These are phyloP conservation scores for Protodeltote pygarga DNA, from an alignment of 2,888 invertebrate species.

Conservation along the genomic window DNA sequence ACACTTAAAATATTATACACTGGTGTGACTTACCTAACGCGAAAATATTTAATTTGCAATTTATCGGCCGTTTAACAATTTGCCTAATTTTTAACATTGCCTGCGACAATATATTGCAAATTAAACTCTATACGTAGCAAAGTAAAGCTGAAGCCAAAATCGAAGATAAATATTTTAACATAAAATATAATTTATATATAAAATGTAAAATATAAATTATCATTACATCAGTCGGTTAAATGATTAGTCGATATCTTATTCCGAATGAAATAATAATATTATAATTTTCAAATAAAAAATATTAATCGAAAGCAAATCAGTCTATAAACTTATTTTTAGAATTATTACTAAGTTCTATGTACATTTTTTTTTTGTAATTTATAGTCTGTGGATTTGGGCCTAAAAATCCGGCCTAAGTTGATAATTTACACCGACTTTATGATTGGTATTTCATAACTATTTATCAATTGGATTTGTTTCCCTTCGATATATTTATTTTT, in stretches of 20 bases:
- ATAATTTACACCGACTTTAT: neutral
- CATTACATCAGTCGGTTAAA: conserved; percentile 75
- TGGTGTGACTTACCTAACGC: conserved; percentile 53
- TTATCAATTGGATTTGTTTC: too few species aligned
- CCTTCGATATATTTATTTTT: too few species aligned
- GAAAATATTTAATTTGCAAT: conserved; percentile 53
- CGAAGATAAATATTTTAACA: conserved; percentile 54
- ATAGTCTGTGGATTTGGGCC: conserved; percentile 51
- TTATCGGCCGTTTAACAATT: conserved; percentile 50
- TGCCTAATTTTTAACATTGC: conserved; percentile 53
- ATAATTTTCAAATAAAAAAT: conserved; percentile 50
- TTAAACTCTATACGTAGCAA: conserved; percentile 58
- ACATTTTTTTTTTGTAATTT: conserved; percentile 61
- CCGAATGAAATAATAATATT: conserved; percentile 58
- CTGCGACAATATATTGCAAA: conserved; percentile 57
- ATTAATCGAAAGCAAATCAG: conserved; percentile 80
- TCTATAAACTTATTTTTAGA: conserved; percentile 80
- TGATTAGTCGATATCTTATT: conserved; percentile 61
- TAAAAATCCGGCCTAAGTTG: conserved; percentile 35
- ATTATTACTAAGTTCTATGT: conserved; percentile 75
- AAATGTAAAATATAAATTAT: conserved; percentile 57
- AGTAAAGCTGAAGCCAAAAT: conserved; percentile 76
- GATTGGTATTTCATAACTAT: neutral
- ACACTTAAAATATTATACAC: conserved; percentile 64
- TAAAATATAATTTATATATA: conserved; percentile 24